Percentiles rank a stretch among this genome's conserved stretches.
These are phyloP conservation scores for Dorcus parallelipipedus DNA, from an alignment of 2,888 invertebrate species.

Conservation along the genomic window DNA sequence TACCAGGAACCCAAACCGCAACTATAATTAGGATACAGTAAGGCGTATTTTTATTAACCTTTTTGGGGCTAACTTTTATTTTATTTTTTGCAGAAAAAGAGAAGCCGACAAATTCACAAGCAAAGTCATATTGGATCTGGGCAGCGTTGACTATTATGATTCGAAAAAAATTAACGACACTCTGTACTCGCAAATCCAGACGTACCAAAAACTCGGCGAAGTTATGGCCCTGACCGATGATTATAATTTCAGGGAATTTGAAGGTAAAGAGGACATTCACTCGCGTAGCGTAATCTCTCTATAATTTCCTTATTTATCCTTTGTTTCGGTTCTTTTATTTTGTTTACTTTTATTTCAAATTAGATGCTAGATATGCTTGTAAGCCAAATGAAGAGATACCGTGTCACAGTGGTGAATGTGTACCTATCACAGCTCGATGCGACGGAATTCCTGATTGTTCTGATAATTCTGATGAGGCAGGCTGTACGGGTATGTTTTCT, in stretches of 20 bases:
- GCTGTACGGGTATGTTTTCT: slow-evolving; percentile 41
- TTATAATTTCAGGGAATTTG: slow-evolving; percentile 58
- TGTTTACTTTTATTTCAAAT: slow-evolving; percentile 26
- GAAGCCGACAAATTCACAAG: slow-evolving; percentile 57
- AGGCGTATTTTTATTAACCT: slow-evolving; percentile 42
- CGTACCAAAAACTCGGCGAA: slow-evolving; percentile 53
- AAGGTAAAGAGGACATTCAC: slow-evolving; percentile 47
- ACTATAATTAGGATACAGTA: slow-evolving; percentile 69
- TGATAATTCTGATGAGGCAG: slow-evolving; percentile 58
- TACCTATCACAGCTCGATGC: slow-evolving; percentile 50
- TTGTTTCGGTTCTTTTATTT: slow-evolving; percentile 27
- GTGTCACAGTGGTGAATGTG: slow-evolving; percentile 52
- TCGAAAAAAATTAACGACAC: slow-evolving; percentile 52
- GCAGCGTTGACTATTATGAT: slow-evolving; percentile 58
- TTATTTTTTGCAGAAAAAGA: too few species aligned
- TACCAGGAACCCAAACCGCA: slow-evolving; percentile 58
- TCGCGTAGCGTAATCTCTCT: slow-evolving; percentile 11
- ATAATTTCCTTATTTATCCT: slow-evolving; percentile 17
- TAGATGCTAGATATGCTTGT: slow-evolving; percentile 20
- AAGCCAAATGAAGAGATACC: slow-evolving; percentile 47
- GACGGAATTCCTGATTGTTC: slow-evolving; percentile 58
- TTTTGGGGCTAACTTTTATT: too few species aligned
- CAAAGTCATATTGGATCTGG: slow-evolving; percentile 66
- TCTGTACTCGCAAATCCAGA: slow-evolving; percentile 57
- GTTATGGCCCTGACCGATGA: slow-evolving; percentile 57